A percentile compares a stretch with the other conserved stretches of the same genome.
Evolutionary conservation across 2,888 invertebrate genomes (phyloP).

Genomic region (Xestia ashworthii): DNA sequence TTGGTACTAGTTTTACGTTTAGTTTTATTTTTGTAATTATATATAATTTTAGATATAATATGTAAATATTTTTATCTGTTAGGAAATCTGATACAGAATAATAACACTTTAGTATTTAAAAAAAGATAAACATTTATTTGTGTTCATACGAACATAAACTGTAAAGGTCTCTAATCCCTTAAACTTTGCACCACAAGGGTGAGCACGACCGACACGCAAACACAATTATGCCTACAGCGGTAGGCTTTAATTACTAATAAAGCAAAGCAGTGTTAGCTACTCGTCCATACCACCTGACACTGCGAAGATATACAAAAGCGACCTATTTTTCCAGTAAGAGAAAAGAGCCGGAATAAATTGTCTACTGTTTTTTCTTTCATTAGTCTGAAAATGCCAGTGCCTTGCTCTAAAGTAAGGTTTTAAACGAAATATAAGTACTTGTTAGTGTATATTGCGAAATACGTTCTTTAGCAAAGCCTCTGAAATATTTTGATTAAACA

Average conservation of each 20-base stretch:
- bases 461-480: conserved; percentile 18
- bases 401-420: conserved; percentile 41
- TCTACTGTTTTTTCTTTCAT: conserved; percentile 54
- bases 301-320: conserved; percentile 51
- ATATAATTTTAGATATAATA: too few species aligned
- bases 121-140: too few species aligned
- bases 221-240: conserved; percentile 55
- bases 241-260: conserved; percentile 55
- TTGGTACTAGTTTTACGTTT: too few species aligned
- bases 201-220: conserved; percentile 48
- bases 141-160: conserved; percentile 42
- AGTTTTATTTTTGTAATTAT: too few species aligned
- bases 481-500: conserved; percentile 54
- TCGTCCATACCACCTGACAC: conserved; percentile 49
- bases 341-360: conserved; percentile 51
- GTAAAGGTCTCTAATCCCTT: conserved; percentile 42
- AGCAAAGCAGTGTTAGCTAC: conserved; percentile 47
- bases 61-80: too few species aligned
- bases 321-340: conserved; percentile 52
- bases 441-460: conserved; percentile 33
- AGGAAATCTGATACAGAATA: too few species aligned
- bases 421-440: conserved; percentile 48
- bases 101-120: too few species aligned
- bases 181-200: conserved; percentile 49
- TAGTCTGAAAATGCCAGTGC: conserved; percentile 42